These are phyloP conservation scores for Ictidomys tridecemlineatus DNA, from an alignment of 2,113 vertebrate species.

Conservation along the genomic window DNA sequence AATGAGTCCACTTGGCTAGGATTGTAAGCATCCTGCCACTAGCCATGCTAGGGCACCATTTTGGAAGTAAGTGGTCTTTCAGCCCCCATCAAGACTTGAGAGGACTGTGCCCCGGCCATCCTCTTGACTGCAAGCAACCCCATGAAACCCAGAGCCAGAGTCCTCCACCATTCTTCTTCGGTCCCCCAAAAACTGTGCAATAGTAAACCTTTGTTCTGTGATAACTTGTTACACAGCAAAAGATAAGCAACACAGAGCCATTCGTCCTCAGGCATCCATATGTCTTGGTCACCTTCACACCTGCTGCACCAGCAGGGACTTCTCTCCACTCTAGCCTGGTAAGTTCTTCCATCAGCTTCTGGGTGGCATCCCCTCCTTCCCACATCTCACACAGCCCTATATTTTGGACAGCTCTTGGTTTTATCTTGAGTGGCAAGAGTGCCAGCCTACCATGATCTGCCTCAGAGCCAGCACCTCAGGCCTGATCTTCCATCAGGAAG, in stretches of 20 bases:
- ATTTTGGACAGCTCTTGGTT: too few relatives aligned
- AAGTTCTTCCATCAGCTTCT: not conserved
- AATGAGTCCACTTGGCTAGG: rapidly evolving
- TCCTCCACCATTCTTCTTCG: rapidly evolving
- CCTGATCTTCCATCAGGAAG: not conserved
- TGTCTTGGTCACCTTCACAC: rapidly evolving
- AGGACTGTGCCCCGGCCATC: not conserved
- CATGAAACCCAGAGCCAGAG: not conserved
- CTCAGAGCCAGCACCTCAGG: not conserved
- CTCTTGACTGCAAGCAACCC: not conserved
- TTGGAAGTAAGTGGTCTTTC: not conserved
- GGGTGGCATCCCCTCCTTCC: not conserved
- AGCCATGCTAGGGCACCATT: not conserved
- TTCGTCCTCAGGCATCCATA: rapidly evolving
- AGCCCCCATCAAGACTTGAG: not conserved
- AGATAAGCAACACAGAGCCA: not conserved
- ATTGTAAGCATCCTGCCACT: not conserved
- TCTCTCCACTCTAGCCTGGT: not conserved
- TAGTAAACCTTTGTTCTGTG: not conserved
- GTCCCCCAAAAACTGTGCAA: not conserved
- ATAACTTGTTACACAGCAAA: not conserved
- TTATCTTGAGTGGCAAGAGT: rapidly evolving
- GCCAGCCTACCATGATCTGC: not conserved
- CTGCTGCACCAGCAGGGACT: not conserved
- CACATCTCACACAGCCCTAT: not conserved